Evolutionary conservation across 2,113 vertebrate species (phyloP).

Genomic region (Oryzias celebensis): DNA sequence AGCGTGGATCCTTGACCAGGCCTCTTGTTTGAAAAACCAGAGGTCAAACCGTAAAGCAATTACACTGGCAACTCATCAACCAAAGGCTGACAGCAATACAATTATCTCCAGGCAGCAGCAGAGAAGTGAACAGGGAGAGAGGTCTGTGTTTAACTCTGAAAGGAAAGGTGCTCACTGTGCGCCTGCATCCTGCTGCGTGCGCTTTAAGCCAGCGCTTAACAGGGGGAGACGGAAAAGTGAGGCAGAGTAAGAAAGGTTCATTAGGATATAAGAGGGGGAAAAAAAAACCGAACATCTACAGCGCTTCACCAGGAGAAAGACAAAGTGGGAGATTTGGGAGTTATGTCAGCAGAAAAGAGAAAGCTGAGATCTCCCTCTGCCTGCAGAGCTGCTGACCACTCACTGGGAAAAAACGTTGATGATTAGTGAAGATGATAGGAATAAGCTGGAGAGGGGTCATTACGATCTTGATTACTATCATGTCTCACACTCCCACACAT

Average conservation of each 20-base stretch:
- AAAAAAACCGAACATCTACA: conserved; percentile 47
- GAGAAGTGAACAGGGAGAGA: conserved; percentile 40
- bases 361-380: conserved; percentile 37
- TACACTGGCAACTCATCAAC: conserved; percentile 69
- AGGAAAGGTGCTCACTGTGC: conserved; percentile 44
- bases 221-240: conserved; percentile 45
- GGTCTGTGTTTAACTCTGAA: conserved; percentile 57
- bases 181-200: conserved; percentile 60
- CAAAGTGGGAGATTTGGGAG: conserved; percentile 35
- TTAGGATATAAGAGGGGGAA: conserved; percentile 38
- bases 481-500: not conserved
- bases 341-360: conserved; percentile 34
- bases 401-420: conserved; percentile 37
- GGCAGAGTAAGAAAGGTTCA: conserved; percentile 28
- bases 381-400: conserved; percentile 31
- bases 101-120: conserved; percentile 62
- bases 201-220: conserved; percentile 68
- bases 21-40: conserved; percentile 64
- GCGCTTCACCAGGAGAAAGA: conserved; percentile 29
- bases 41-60: conserved; percentile 74
- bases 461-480: not conserved
- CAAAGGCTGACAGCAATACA: conserved; percentile 69
- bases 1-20: conserved; percentile 65
- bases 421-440: conserved; percentile 43
- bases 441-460: conserved; percentile 9